Base-by-base conservation (phyloP, 1,140 invertebrate genomes). In the Aethina tumida region DNA sequence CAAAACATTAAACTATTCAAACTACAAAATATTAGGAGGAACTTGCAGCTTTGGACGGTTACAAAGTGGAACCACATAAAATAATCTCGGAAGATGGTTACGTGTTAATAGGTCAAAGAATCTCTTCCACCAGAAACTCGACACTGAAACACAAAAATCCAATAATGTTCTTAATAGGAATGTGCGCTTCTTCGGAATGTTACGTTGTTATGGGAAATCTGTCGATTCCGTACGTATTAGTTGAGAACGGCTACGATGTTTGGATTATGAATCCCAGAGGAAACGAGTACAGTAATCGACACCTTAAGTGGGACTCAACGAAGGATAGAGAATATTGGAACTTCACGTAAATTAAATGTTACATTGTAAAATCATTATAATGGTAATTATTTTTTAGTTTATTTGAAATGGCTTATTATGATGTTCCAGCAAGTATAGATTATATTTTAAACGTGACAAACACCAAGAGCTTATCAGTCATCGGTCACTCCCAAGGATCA, bases 391-490 rank as follows among this genome's bases (percentile, higher is more conserved):
- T n/a, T n/a, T n/a, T n/a, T 43, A 10, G 53, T 62, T 14, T n/a
- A n/a, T n/a, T n/a, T 52, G 81, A 90, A 63, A 84, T 88, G 65
- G 83, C 78, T 24, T 60, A 70, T 21, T 75, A 74, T 42, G 86
- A 91, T 60, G 47, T 89, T 18, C 81, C 85, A 2, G 72, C 82
- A 0, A 79, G 79, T 60, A 75, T 91, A 25, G 74, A 84, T 52
- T 78, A 77, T 50, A 69, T 80, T 18, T 57, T 86, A 1, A 58
- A 64, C n/a, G 50, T 59, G 7, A 84, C 83, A 0, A 65, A 67
- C 2, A 58, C 63, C 12, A 62, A 73, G 38, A 48, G 89, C 1
- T n/a, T n/a, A n/a, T 71, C 71, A 47, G 86, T 84, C 42, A 65
- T 84, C 3, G 77, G 80, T 1, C 76, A 83, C 56, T 74, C 71